A percentile compares a stretch with the other conserved stretches of the same genome.
phyloP scores from a whole-genome alignment of 2,113 vertebrate genomes.

The Marmota flaviventris region DNA sequence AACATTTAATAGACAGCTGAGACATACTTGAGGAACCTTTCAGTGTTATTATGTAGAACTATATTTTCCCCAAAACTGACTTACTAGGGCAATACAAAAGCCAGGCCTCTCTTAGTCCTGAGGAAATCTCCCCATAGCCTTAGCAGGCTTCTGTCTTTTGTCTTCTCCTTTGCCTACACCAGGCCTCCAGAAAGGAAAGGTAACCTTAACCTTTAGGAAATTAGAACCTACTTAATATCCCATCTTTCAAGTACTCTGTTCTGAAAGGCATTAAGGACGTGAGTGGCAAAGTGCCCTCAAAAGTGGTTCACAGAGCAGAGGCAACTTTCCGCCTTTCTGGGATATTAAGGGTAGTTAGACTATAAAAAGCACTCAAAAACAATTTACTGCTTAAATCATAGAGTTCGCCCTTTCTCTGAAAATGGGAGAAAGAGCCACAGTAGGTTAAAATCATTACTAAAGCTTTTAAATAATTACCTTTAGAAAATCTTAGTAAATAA shows the following conservation, averaged over 20 bases:
- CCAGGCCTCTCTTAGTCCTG: background rate
- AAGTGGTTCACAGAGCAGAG: background rate
- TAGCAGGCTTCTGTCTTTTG: conserved; percentile 1
- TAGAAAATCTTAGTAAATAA: conserved; percentile 49
- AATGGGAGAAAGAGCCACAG: conserved; percentile 28
- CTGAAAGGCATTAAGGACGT: conserved; percentile 20
- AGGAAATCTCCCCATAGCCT: background rate
- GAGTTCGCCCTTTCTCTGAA: background rate
- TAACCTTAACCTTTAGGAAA: conserved; percentile 12
- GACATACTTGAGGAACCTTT: conserved; percentile 3
- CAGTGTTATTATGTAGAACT: conserved; percentile 32
- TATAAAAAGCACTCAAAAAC: conserved; percentile 61
- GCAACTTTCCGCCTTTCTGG: background rate
- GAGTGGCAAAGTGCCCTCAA: background rate
- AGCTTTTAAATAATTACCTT: conserved; percentile 69
- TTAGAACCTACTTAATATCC: background rate
- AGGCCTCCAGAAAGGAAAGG: background rate
- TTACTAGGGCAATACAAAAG: background rate
- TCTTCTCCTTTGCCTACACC: background rate
- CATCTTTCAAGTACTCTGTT: conserved; percentile 4
- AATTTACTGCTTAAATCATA: conserved; percentile 54
- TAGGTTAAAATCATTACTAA: conserved; percentile 51
- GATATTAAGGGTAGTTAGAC: conserved; percentile 8
- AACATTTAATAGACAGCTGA: background rate
- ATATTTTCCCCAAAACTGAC: background rate